These are phyloP conservation scores for Rhopalosiphum maidis DNA, from an alignment of 1,140 invertebrate species.

Conservation along the genomic window DNA sequence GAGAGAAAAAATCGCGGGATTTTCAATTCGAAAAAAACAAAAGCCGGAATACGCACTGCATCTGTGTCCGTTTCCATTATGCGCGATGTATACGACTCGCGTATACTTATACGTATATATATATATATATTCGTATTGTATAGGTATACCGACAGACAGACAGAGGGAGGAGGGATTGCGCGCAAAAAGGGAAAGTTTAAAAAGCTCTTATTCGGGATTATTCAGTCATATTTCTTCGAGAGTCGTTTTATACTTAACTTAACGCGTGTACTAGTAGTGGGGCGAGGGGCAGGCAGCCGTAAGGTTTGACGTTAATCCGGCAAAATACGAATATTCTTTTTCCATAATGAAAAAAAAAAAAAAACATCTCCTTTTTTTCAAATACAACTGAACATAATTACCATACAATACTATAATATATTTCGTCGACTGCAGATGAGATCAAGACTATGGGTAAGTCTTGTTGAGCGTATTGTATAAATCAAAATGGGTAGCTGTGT, in stretches of 20 bases:
- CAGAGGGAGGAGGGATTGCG: not conserved
- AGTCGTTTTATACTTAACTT: conserved; percentile 49
- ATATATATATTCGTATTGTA: not conserved
- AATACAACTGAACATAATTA: conserved; percentile 14
- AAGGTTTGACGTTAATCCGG: conserved; percentile 35
- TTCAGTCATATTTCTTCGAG: conserved; percentile 52
- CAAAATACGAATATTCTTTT: not conserved
- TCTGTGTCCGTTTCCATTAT: conserved; percentile 52
- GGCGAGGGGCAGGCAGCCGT: not conserved
- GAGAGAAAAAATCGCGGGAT: conserved; percentile 13
- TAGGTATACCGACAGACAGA: not conserved
- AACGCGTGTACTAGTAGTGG: not conserved
- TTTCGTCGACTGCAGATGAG: not conserved
- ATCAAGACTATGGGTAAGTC: not conserved
- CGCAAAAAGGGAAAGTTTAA: conserved; percentile 47
- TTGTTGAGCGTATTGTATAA: not conserved
- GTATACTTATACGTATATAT: not conserved
- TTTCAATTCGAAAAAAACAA: conserved; percentile 27
- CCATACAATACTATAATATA: conserved; percentile 8
- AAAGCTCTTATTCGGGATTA: conserved; percentile 49
- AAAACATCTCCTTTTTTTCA: not conserved
- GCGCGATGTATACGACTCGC: not conserved
- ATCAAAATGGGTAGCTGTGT: not conserved
- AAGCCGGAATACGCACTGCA: conserved; percentile 3
- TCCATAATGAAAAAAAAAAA: not conserved